Conservation (phyloP, 2,797 vertebrate species). For the Typhlichthys subterraneus region DNA sequence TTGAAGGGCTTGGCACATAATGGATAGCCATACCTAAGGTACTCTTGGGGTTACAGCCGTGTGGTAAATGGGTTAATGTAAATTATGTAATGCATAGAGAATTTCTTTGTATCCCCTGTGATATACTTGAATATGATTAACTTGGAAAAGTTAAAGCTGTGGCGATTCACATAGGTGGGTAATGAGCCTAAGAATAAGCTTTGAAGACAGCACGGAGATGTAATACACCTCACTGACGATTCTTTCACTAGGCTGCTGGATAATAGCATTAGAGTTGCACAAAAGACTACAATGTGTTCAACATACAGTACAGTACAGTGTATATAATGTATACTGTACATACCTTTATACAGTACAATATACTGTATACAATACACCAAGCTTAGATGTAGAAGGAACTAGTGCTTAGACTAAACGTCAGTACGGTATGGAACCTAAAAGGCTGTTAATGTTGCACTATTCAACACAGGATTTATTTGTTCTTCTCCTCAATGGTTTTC, state of each 20-base stretch:
- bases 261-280: no score
- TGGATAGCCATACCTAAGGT: constrained; percentile 23
- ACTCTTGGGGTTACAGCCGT: constrained; percentile 11
- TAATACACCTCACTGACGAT: constrained; percentile 14
- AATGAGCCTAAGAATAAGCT: constrained; percentile 24
- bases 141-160: constrained; percentile 17
- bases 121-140: constrained; percentile 24
- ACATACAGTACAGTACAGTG: no score
- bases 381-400: background rate
- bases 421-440: background rate
- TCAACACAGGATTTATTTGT: constrained; percentile 27
- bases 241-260: no score
- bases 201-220: constrained; percentile 10
- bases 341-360: no score
- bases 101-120: constrained; percentile 35
- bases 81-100: constrained; percentile 39
- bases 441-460: constrained; percentile 10
- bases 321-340: no score
- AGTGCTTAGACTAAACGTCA: constrained; percentile 11
- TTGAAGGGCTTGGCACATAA: constrained; percentile 32
- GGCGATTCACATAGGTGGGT: constrained; percentile 23
- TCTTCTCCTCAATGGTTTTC: constrained; percentile 23
- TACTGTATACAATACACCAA: no score
- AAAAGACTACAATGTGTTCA: no score
- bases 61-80: constrained; percentile 39